A percentile compares a stretch with the other conserved stretches of the same genome.
phyloP scores from a whole-genome alignment of 1,140 invertebrate species.

The Cecropterus lyciades region DNA sequence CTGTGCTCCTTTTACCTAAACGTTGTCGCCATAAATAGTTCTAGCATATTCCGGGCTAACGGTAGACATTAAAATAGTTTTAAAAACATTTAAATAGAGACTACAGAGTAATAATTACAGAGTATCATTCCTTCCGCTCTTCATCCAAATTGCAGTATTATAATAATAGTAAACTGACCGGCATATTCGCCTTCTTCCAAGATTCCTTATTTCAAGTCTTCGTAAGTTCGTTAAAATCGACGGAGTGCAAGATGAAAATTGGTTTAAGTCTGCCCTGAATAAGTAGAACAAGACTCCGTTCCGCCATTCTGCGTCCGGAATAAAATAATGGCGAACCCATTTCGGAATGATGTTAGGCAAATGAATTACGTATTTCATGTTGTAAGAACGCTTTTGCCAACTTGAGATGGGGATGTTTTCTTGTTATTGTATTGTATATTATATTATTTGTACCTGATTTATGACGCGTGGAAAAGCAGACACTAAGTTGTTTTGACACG shows the following conservation, averaged over 20 bases:
- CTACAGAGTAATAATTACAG: too few relatives aligned
- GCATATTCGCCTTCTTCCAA: background rate
- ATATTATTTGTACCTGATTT: too few relatives aligned
- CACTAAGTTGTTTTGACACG: too few relatives aligned
- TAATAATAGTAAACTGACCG: too few relatives aligned
- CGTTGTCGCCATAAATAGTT: too few relatives aligned
- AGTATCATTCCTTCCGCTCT: background rate
- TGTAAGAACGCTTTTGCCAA: background rate
- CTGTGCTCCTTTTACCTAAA: too few relatives aligned
- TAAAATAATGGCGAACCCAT: conserved; percentile 23
- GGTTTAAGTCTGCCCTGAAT: conserved; percentile 26
- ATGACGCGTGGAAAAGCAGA: too few relatives aligned
- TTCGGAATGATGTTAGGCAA: conserved; percentile 19
- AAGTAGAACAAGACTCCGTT: conserved; percentile 17
- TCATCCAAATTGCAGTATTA: background rate
- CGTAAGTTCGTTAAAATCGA: conserved; percentile 10
- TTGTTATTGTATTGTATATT: too few relatives aligned
- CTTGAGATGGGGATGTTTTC: background rate
- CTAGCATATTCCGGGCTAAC: too few relatives aligned
- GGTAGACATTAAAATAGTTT: too few relatives aligned
- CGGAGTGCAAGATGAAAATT: conserved; percentile 33
- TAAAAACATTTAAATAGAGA: too few relatives aligned
- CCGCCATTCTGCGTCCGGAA: conserved; percentile 7
- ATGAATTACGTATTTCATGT: conserved; percentile 17
- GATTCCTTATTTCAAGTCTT: too few relatives aligned